Evolutionary conservation across 2,797 vertebrate genomes (phyloP).

Genomic region (Erethizon dorsatum): DNA sequence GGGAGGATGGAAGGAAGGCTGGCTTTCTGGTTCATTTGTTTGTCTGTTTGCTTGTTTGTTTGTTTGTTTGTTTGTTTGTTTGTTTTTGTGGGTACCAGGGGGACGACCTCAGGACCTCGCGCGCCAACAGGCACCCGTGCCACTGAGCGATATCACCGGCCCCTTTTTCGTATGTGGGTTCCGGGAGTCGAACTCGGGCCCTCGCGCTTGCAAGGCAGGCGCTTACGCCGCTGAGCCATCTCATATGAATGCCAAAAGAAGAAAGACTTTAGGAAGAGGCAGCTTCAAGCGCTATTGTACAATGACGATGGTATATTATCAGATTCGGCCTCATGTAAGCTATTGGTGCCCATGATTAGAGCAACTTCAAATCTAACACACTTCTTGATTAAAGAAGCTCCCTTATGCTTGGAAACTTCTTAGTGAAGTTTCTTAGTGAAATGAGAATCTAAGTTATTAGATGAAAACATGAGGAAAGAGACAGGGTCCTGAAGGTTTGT

Average conservation of each 20-base stretch:
- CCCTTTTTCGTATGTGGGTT: too few relatives aligned
- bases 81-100: too few relatives aligned
- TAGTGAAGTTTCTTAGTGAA: constrained; percentile 12
- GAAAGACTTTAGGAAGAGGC: background rate
- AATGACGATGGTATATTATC: constrained; percentile 6
- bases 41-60: background rate
- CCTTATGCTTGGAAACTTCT: background rate
- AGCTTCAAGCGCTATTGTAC: background rate
- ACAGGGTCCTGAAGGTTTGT: background rate
- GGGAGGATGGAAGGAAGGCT: background rate
- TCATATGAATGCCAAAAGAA: background rate
- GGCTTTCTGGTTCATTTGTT: background rate
- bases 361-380: background rate
- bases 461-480: constrained; percentile 21
- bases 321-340: background rate
- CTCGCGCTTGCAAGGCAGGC: too few relatives aligned
- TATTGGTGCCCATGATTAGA: background rate
- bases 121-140: too few relatives aligned
- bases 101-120: too few relatives aligned
- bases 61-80: too few relatives aligned
- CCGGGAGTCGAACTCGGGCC: too few relatives aligned
- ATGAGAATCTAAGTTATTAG: constrained; percentile 28
- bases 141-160: too few relatives aligned
- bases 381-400: background rate
- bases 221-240: too few relatives aligned